A percentile compares a stretch with the other conserved stretches of the same genome.
Conservation (phyloP, 1,140 invertebrate species). For the Zaprionus nigranus region DNA sequence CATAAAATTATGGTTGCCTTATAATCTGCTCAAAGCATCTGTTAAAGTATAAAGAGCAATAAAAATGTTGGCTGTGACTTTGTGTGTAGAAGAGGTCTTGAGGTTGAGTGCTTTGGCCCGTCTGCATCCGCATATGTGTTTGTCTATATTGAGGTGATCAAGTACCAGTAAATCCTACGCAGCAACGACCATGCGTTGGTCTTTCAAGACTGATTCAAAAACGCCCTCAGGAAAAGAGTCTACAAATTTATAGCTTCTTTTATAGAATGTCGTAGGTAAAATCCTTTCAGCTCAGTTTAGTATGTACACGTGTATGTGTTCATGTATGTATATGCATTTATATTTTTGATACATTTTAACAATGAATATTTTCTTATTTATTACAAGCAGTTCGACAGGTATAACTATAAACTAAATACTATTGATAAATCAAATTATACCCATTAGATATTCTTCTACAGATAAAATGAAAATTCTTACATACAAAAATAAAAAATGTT, state of each 20-base stretch:
- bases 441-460: too few species aligned
- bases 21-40: constrained; percentile 61
- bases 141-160: constrained; percentile 31
- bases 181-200: constrained; percentile 13
- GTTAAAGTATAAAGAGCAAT: constrained; percentile 42
- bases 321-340: too few species aligned
- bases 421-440: too few species aligned
- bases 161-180: constrained; percentile 57
- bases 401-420: too few species aligned
- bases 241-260: constrained; percentile 49
- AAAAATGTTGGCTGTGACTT: neutral
- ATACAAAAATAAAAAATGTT: neutral
- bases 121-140: constrained; percentile 3
- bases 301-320: too few species aligned
- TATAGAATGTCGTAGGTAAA: neutral
- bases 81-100: neutral
- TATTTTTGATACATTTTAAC: too few species aligned
- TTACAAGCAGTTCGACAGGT: too few species aligned
- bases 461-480: neutral
- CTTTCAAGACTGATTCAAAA: neutral
- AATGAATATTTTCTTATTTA: too few species aligned
- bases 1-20: constrained; percentile 57
- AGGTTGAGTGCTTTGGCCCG: constrained; percentile 18
- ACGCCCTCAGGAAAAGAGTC: constrained; percentile 31
- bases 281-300: neutral